Conservation (phyloP, 1,140 invertebrate genomes). For the Phenacoccus solenopsis region DNA sequence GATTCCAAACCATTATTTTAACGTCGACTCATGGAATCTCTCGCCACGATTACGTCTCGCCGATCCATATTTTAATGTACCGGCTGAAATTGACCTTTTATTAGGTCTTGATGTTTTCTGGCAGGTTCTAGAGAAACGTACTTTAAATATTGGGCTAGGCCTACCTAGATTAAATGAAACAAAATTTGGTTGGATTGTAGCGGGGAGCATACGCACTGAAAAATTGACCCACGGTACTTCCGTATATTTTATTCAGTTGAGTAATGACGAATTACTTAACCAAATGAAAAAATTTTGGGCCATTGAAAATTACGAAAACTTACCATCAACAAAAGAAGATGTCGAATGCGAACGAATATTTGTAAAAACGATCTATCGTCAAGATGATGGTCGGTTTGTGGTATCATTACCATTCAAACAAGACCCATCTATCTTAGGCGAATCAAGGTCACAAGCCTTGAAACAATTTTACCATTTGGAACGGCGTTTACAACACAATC, state of each 20-base stretch:
- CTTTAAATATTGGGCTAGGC: background rate
- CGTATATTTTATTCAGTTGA: background rate
- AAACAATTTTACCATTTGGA: background rate
- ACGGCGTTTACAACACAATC: background rate
- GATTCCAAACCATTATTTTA: background rate
- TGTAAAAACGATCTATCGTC: background rate
- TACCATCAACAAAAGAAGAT: background rate
- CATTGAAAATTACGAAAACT: background rate
- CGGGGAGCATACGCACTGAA: background rate
- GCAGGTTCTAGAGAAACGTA: background rate
- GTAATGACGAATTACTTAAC: background rate
- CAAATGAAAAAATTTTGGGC: conserved; percentile 8
- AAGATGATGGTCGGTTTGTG: background rate
- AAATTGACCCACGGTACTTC: background rate
- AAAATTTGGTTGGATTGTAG: conserved; percentile 1
- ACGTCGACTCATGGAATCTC: background rate
- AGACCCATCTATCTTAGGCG: background rate
- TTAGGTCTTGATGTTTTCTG: background rate
- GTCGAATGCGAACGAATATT: background rate
- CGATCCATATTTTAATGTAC: conserved; percentile 7
- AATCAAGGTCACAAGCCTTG: background rate
- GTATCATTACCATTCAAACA: background rate
- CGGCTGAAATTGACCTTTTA: background rate
- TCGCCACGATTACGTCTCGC: background rate
- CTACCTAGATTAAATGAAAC: background rate